phyloP scores from a whole-genome alignment of 1,140 invertebrate genomes.

The Drosophila triauraria region DNA sequence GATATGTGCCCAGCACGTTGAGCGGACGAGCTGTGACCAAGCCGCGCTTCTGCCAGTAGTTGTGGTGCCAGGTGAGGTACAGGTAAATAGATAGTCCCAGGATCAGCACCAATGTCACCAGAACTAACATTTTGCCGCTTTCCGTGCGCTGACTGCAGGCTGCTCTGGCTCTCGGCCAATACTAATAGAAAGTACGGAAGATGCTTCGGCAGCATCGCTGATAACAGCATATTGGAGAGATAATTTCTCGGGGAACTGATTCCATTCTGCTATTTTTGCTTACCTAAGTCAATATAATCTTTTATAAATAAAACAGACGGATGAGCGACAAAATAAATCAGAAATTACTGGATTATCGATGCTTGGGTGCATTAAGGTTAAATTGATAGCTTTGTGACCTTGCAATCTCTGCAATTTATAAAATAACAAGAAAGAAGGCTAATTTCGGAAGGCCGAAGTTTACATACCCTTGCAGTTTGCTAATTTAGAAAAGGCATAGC shows the following conservation, averaged over 20 bases:
- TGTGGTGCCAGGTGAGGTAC: conserved; percentile 84
- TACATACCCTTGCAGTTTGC: too few species aligned
- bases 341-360: conserved; percentile 5
- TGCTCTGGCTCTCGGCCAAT: conserved; percentile 2
- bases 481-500: too few species aligned
- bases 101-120: conserved; percentile 29
- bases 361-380: background rate
- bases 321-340: conserved; percentile 3
- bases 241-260: too few species aligned
- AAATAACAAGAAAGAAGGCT: too few species aligned
- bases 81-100: conserved; percentile 67
- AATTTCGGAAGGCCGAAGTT: too few species aligned
- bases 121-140: conserved; percentile 54
- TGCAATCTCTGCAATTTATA: background rate
- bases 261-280: background rate
- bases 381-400: conserved; percentile 3
- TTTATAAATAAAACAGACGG: conserved; percentile 2
- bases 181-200: conserved; percentile 15
- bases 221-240: conserved; percentile 2
- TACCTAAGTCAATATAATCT: conserved; percentile 1
- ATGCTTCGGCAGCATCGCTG: background rate
- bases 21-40: conserved; percentile 75
- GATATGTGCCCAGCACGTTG: conserved; percentile 84
- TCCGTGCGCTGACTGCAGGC: background rate
- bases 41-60: conserved; percentile 75